phyloP scores from a whole-genome alignment of 2,797 vertebrate species.

The Neopelma chrysocephalum region DNA sequence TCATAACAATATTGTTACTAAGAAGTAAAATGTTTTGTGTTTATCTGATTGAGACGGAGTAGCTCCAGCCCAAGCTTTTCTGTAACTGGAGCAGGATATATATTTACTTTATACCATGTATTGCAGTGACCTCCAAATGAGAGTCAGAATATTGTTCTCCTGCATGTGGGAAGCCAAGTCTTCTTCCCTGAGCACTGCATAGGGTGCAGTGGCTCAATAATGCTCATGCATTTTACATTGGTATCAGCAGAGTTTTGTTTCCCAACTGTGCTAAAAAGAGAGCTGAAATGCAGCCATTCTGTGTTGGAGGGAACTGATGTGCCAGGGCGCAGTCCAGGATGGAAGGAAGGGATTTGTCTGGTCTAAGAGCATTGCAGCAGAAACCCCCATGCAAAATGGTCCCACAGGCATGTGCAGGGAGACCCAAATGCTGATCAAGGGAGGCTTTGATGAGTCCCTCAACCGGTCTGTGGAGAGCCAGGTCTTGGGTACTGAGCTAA shows the following conservation, averaged over 20 bases:
- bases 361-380: background rate
- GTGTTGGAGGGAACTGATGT: accelerated
- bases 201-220: background rate
- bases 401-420: background rate
- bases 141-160: background rate
- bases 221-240: background rate
- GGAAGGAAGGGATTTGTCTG: background rate
- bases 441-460: background rate
- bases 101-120: background rate
- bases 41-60: background rate
- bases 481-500: background rate
- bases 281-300: background rate
- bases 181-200: background rate
- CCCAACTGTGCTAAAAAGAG: background rate
- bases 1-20: background rate
- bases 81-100: background rate
- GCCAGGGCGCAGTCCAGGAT: background rate
- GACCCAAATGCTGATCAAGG: background rate
- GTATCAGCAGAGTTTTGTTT: background rate
- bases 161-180: background rate
- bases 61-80: background rate
- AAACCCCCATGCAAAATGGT: background rate
- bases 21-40: background rate
- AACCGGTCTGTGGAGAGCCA: background rate
- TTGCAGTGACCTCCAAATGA: background rate